Evolutionary conservation across 2,797 vertebrate genomes (phyloP).

Genomic region (Poliocrania exsul): DNA sequence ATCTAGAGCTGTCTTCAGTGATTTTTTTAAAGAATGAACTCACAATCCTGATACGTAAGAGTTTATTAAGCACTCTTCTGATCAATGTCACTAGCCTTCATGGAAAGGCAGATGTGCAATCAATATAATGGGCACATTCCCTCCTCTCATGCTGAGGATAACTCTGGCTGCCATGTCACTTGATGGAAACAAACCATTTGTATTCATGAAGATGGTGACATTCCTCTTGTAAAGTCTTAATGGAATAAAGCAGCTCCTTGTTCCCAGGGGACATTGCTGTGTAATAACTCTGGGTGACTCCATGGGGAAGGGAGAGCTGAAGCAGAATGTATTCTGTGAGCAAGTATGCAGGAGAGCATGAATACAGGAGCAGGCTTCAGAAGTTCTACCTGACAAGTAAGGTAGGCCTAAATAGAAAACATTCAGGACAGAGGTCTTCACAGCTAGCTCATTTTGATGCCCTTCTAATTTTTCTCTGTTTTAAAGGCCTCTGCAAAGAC

Average conservation of each 20-base stretch:
- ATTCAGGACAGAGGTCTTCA: not conserved
- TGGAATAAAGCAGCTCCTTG: not conserved
- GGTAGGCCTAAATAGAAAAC: not conserved
- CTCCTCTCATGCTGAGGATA: not conserved
- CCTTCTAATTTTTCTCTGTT: not conserved
- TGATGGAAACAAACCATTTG: conserved; percentile 29
- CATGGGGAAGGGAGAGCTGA: not conserved
- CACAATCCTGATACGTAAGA: not conserved
- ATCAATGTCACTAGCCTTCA: not conserved
- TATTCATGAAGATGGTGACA: conserved; percentile 21
- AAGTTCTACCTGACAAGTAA: not conserved
- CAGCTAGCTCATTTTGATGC: not conserved
- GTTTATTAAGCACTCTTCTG: conserved; percentile 64
- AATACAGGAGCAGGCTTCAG: not conserved
- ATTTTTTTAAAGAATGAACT: not conserved
- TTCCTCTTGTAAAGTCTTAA: not conserved
- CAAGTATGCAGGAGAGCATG: not conserved
- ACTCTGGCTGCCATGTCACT: conserved; percentile 4
- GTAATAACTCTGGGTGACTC: not conserved
- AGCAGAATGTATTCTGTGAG: not conserved
- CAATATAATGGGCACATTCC: not conserved
- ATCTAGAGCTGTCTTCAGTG: not conserved
- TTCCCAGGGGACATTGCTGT: not conserved
- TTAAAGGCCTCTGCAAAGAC: not conserved
- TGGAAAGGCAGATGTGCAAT: conserved; percentile 21